Evolutionary conservation across 2,113 vertebrate species (phyloP).

Genomic region (Thermophis baileyi): DNA sequence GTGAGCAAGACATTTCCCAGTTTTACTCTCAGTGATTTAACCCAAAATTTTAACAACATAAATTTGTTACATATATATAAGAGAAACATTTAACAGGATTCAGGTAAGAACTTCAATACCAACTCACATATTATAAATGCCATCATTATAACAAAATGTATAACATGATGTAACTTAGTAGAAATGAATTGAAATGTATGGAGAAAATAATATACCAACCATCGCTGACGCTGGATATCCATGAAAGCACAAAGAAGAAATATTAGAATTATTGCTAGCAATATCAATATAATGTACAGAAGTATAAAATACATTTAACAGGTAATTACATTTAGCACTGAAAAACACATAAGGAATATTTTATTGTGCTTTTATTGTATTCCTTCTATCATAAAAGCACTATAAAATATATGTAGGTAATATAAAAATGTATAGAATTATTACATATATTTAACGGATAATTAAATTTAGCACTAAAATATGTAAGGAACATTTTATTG

Average conservation of each 20-base stretch:
- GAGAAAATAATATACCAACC: conserved; percentile 85
- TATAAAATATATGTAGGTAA: neutral
- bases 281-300: neutral
- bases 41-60: neutral
- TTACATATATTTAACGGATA: neutral
- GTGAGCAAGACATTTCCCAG: neutral
- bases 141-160: neutral
- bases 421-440: neutral
- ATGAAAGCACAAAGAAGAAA: conserved; percentile 70
- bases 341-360: neutral
- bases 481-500: neutral
- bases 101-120: neutral
- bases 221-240: conserved; percentile 89
- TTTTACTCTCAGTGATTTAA: neutral
- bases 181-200: conserved; percentile 17
- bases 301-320: neutral
- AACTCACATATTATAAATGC: neutral
- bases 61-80: neutral
- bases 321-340: neutral
- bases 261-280: conserved; percentile 51
- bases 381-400: neutral
- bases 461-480: neutral
- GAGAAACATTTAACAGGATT: neutral
- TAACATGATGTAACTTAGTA: neutral
- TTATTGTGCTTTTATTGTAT: neutral